These are phyloP conservation scores for Dasypolia templi DNA, from an alignment of 2,888 invertebrate genomes.

Conservation along the genomic window DNA sequence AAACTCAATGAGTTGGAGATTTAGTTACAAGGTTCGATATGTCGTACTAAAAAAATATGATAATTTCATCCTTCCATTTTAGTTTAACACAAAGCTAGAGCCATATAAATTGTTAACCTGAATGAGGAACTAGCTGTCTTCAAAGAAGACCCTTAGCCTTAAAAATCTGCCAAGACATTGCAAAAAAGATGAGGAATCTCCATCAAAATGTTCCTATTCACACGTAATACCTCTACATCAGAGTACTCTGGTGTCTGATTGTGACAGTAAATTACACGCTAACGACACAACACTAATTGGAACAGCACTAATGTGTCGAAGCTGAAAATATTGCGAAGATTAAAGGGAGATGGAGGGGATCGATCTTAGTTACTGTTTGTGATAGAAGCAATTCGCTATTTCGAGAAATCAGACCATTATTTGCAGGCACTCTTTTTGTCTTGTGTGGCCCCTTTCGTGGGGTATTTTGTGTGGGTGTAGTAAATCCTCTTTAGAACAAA, in stretches of 20 bases:
- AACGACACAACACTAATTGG: constrained; percentile 86
- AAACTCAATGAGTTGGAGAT: too few species aligned
- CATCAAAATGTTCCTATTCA: constrained; percentile 28
- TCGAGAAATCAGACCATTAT: constrained; percentile 29
- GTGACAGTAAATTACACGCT: constrained; percentile 87
- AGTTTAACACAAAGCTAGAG: background rate
- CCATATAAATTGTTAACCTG: background rate
- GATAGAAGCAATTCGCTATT: constrained; percentile 37
- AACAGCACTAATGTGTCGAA: constrained; percentile 79
- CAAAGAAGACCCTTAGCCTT: too few species aligned
- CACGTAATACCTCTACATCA: constrained; percentile 68
- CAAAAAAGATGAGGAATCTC: background rate
- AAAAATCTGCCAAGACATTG: too few species aligned
- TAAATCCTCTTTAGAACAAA: constrained; percentile 18
- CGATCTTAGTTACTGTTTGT: constrained; percentile 53
- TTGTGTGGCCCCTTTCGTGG: background rate
- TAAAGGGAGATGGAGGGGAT: constrained; percentile 59
- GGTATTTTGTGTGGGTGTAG: background rate
- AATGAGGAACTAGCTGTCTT: too few species aligned
- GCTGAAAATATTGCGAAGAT: constrained; percentile 78
- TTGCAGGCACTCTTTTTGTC: constrained; percentile 22
- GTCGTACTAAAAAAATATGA: too few species aligned
- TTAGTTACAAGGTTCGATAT: too few species aligned
- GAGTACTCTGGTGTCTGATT: constrained; percentile 76
- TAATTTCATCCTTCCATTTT: background rate